Percentiles rank a stretch among this genome's conserved stretches.
Conservation (phyloP, 2,888 invertebrate species). For the Mycalesis mineus region DNA sequence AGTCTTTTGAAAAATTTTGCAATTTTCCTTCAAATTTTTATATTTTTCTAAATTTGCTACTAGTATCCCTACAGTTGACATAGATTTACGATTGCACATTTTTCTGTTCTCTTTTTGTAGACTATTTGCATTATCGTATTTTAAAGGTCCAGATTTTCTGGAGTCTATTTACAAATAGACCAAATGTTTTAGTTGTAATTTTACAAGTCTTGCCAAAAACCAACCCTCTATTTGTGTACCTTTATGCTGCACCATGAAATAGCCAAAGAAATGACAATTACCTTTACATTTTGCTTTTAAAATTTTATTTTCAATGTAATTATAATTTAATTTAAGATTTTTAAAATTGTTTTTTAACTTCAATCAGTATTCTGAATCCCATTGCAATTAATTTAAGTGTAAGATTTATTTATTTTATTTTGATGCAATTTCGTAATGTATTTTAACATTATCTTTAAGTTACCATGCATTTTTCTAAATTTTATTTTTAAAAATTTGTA, state of each 20-base stretch:
- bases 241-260: conserved; percentile 6
- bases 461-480: conserved; percentile 15
- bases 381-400: conserved; percentile 5
- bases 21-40: too few relatives aligned
- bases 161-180: conserved; percentile 1
- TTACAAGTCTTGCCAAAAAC: conserved; percentile 18
- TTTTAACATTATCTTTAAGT: conserved; percentile 9
- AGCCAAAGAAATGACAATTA: conserved; percentile 22
- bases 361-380: conserved; percentile 8
- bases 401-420: conserved; percentile 15
- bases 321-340: neutral
- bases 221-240: conserved; percentile 15
- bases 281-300: neutral
- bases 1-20: too few relatives aligned
- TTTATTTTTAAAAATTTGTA: neutral
- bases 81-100: neutral
- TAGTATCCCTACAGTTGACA: too few relatives aligned
- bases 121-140: too few relatives aligned
- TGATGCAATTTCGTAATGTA: neutral
- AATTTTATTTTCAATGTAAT: neutral
- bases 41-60: too few relatives aligned
- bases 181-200: conserved; percentile 9
- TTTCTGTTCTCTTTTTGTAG: too few relatives aligned
- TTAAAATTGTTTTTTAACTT: neutral
- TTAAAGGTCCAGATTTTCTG: neutral